Conservation (phyloP, 2,113 vertebrate genomes). For the Oreochromis spilurus region DNA sequence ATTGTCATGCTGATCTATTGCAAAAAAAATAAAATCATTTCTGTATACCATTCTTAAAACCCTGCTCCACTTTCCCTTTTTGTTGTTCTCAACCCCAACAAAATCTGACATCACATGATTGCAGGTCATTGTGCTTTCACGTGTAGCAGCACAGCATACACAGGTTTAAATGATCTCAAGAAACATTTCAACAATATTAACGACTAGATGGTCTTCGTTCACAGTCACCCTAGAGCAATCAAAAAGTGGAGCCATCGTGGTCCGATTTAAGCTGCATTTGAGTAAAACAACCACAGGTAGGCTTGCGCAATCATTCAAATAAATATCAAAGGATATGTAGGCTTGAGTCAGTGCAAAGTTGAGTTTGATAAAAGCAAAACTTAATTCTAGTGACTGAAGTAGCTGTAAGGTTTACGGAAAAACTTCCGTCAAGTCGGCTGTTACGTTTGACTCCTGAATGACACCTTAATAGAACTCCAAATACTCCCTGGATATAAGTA, state of each 20-base stretch:
- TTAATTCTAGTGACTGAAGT: not conserved
- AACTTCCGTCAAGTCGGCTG: not conserved
- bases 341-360: constrained; percentile 12
- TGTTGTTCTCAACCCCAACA: not conserved
- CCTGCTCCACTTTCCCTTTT: constrained; percentile 19
- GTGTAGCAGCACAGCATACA: constrained; percentile 42
- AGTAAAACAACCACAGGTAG: not conserved
- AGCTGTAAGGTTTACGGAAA: not conserved
- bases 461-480: not conserved
- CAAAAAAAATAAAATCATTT: not conserved
- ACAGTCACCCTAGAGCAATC: not conserved
- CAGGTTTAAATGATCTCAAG: not conserved
- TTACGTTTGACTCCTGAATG: constrained; percentile 6
- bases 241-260: not conserved
- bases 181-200: not conserved
- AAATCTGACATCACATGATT: constrained; percentile 36
- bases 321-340: not conserved
- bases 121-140: constrained; percentile 66
- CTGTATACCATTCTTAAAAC: not conserved
- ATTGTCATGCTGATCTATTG: not conserved
- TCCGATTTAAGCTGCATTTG: constrained; percentile 14
- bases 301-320: not conserved
- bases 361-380: not conserved
- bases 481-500: constrained; percentile 20
- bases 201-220: not conserved